These are phyloP conservation scores for Picathartes gymnocephalus DNA, from an alignment of 2,113 vertebrate species.

Conservation along the genomic window DNA sequence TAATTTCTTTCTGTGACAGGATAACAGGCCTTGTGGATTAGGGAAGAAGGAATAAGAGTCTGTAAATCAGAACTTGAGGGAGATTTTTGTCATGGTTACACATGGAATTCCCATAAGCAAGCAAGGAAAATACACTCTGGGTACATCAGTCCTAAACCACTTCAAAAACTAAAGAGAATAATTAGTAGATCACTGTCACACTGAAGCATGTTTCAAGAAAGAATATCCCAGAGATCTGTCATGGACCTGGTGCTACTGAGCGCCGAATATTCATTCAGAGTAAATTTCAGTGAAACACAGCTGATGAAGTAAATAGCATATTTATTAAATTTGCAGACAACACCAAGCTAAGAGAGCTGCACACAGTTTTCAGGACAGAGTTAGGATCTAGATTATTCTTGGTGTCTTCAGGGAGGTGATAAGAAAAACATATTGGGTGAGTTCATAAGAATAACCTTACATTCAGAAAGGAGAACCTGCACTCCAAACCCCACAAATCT, in stretches of 20 bases:
- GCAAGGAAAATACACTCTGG: not conserved
- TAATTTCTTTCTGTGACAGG: conserved; percentile 33
- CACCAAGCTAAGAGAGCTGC: not conserved
- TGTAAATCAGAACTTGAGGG: not conserved
- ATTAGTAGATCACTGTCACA: not conserved
- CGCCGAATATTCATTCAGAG: not conserved
- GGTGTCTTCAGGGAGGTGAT: not conserved
- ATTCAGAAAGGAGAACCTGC: not conserved
- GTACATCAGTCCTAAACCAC: not conserved
- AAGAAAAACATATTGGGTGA: not conserved
- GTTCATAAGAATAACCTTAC: not conserved
- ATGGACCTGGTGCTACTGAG: not conserved
- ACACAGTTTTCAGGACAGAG: not conserved
- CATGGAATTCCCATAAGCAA: not conserved
- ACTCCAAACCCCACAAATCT: not conserved
- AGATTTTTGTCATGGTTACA: not conserved
- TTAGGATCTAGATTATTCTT: not conserved
- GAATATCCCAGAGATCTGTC: not conserved
- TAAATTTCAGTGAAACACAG: not conserved
- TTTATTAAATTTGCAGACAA: not conserved
- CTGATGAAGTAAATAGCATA: not conserved
- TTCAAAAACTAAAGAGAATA: not conserved
- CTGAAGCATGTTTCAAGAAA: not conserved
- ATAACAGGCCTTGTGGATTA: conserved; percentile 1
- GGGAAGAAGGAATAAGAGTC: not conserved